phyloP scores from a whole-genome alignment of 2,113 vertebrate species.

The Channa maculata region DNA sequence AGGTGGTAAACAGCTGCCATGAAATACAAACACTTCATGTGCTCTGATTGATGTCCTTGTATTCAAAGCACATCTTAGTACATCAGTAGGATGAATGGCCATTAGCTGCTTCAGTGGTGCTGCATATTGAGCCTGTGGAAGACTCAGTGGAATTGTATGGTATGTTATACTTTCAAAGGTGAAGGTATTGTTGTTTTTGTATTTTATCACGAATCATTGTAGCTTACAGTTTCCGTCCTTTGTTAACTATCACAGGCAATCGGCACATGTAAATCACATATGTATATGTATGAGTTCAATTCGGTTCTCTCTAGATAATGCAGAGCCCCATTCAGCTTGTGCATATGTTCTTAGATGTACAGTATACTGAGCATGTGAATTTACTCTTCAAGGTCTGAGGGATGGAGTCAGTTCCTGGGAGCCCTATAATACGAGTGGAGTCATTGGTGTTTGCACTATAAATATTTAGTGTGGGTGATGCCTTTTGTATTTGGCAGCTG shows the following conservation, averaged over 20 bases:
- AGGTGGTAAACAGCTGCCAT: neutral
- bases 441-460: neutral
- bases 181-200: neutral
- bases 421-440: too few relatives aligned
- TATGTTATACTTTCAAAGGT: neutral
- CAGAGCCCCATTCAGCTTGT: conserved; percentile 18
- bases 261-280: too few relatives aligned
- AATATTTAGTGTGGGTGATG: neutral
- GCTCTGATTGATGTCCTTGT: conserved; percentile 29
- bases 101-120: conserved; percentile 6
- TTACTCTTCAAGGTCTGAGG: neutral
- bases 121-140: neutral
- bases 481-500: neutral
- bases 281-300: too few relatives aligned
- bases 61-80: conserved; percentile 20
- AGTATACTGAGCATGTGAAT: conserved; percentile 34
- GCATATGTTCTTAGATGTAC: conserved; percentile 27
- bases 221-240: neutral
- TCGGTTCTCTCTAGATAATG: conserved; percentile 1
- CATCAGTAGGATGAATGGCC: conserved; percentile 17
- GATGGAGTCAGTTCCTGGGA: neutral
- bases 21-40: neutral
- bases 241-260: neutral
- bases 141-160: conserved; percentile 1
- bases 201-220: conserved; percentile 5